These are phyloP conservation scores for Hestina assimilis DNA, from an alignment of 1,140 invertebrate genomes.

Conservation along the genomic window DNA sequence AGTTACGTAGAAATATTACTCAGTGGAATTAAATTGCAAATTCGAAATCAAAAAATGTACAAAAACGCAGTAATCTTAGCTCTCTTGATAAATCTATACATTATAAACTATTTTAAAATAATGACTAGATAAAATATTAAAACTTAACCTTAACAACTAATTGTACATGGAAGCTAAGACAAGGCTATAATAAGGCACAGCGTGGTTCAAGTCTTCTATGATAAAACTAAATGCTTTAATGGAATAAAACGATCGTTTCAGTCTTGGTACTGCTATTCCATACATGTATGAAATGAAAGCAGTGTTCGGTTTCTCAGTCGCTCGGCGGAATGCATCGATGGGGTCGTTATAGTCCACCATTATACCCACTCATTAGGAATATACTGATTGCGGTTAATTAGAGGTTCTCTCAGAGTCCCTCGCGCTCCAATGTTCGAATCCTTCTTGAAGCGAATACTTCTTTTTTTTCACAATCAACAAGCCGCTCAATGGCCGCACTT, in stretches of 20 bases:
- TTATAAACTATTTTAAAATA: slow-evolving; percentile 50
- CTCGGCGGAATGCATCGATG: slow-evolving; percentile 70
- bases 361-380: slow-evolving; percentile 76
- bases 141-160: slow-evolving; percentile 49
- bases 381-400: slow-evolving; percentile 78
- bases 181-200: slow-evolving; percentile 70
- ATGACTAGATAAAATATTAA: slow-evolving; percentile 72
- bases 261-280: slow-evolving; percentile 67
- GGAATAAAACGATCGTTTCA: slow-evolving; percentile 66
- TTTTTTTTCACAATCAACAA: slow-evolving; percentile 71
- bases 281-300: slow-evolving; percentile 61
- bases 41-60: not conserved
- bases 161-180: slow-evolving; percentile 58
- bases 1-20: not conserved
- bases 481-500: slow-evolving; percentile 67
- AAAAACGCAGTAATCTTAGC: slow-evolving; percentile 10
- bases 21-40: not conserved
- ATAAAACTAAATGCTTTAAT: slow-evolving; percentile 66
- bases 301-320: slow-evolving; percentile 57
- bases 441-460: slow-evolving; percentile 62
- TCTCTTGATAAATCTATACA: slow-evolving; percentile 31
- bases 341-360: slow-evolving; percentile 73
- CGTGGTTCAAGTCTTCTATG: slow-evolving; percentile 57
- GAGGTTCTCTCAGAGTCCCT: slow-evolving; percentile 65
- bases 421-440: slow-evolving; percentile 58